A percentile compares a stretch with the other conserved stretches of the same genome.
These are phyloP conservation scores for Aporophyla nigra DNA, from an alignment of 2,888 invertebrate species.

Conservation along the genomic window DNA sequence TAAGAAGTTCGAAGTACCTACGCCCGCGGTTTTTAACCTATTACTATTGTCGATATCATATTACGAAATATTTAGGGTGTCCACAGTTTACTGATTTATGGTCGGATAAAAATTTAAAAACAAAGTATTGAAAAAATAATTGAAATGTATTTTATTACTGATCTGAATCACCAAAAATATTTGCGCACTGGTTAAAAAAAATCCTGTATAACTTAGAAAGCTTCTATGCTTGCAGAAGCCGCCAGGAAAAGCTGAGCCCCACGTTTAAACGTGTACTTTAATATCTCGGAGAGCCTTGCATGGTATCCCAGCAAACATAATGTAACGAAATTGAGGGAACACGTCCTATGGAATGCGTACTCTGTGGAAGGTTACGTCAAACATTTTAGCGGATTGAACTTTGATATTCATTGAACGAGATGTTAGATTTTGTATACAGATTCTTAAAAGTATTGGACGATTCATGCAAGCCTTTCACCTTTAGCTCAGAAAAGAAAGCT, in stretches of 20 bases:
- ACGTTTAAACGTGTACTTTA: slow-evolving; percentile 30
- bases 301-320: slow-evolving; percentile 24
- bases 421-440: background rate
- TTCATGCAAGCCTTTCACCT: background rate
- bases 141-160: too few species aligned
- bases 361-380: slow-evolving; percentile 17
- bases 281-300: slow-evolving; percentile 45
- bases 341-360: slow-evolving; percentile 20
- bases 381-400: slow-evolving; percentile 35
- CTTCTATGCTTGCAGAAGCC: slow-evolving; percentile 4
- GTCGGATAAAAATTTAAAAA: too few species aligned
- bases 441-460: background rate
- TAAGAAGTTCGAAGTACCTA: too few species aligned
- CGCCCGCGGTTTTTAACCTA: too few species aligned
- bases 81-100: too few species aligned
- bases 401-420: slow-evolving; percentile 34
- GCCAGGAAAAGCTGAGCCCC: slow-evolving; percentile 6
- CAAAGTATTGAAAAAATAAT: too few species aligned
- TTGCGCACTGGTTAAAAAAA: too few species aligned
- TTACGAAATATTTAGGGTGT: too few species aligned
- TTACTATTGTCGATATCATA: too few species aligned
- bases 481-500: background rate
- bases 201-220: background rate
- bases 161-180: too few species aligned
- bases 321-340: slow-evolving; percentile 34